Evolutionary conservation across 2,797 vertebrate genomes (phyloP), one percentile per base, ranked within the genome.

Genomic region (Ctenochaetus hawaiiensis): DNA sequence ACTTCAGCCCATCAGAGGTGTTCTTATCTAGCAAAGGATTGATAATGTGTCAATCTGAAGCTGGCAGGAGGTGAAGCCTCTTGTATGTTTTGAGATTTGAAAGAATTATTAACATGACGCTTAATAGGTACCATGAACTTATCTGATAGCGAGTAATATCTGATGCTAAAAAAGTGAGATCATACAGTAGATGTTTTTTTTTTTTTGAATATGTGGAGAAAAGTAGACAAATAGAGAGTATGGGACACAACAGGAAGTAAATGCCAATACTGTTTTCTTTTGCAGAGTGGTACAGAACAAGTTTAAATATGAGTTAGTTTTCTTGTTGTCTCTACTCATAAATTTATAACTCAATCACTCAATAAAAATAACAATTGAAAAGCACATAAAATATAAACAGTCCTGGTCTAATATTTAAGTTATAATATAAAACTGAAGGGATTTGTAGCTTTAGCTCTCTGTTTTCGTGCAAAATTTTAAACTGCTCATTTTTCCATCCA

Each of bases 391-490:
- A 67, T 53, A 0, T 13, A 39, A 11, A 1, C 6, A 49, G 34
- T 23, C 23, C 23, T 9, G 8, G 37, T 34, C 10, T 63, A 14
- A 44, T 59, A 59, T 39, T 11, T n/a, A 20, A 48, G 17, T 23
- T 47, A 8, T 73, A 64, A 44, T 41, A n/a, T 37, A 49, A 69
- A 75, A n/a, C 60, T 37, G 48, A 64, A 23, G 34, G 22, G 49
- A 77, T 9, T 44, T 77, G 51, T 39, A 52, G 41, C 49, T 5
- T 80, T 16, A 10, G 52, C 39, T 66, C 53, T 45, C 8, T 16
- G 37, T 69, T 77, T 76, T 75, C 49, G 61, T 45, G 6, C 79
- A 22, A 67, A 82, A 74, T 68, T 75, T 69, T 23, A 68, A 77
- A 53, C 72, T 60, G 57, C 44, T 30, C 53, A 43, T 59, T 76